Percentiles rank a stretch among this genome's conserved stretches.
These are phyloP conservation scores for Nomada fucata DNA, from an alignment of 2,888 invertebrate genomes.

Conservation along the genomic window DNA sequence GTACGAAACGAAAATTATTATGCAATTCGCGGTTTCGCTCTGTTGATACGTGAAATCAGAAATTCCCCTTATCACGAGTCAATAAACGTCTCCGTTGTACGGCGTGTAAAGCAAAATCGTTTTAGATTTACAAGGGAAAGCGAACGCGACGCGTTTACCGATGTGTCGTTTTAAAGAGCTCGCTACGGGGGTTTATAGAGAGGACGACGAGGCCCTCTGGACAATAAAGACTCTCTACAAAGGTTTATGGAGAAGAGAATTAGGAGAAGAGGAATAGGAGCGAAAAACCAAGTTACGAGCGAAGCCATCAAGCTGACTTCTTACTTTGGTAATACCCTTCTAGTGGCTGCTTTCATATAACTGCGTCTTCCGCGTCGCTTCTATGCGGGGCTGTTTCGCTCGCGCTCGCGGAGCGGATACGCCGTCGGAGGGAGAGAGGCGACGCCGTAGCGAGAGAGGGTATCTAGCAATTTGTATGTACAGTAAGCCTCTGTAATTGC, in stretches of 20 bases:
- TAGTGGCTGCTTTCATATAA: conserved; percentile 67
- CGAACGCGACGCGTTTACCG: conserved; percentile 25
- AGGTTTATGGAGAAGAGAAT: conserved; percentile 56
- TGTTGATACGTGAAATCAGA: background rate
- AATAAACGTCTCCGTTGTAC: too few relatives aligned
- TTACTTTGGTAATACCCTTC: conserved; percentile 71
- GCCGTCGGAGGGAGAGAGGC: conserved; percentile 50
- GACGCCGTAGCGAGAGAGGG: background rate
- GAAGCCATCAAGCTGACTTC: conserved; percentile 68
- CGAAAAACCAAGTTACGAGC: conserved; percentile 65
- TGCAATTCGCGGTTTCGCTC: too few relatives aligned
- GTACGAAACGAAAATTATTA: too few relatives aligned
- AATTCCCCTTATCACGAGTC: background rate
- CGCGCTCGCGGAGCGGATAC: conserved; percentile 57
- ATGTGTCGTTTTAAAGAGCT: conserved; percentile 39
- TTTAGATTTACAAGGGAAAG: conserved; percentile 1
- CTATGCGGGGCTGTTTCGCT: conserved; percentile 32
- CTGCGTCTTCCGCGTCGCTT: conserved; percentile 59
- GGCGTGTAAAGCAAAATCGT: background rate
- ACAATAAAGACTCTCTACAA: conserved; percentile 33
- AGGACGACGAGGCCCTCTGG: conserved; percentile 12
- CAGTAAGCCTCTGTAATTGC: conserved; percentile 79
- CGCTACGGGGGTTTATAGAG: conserved; percentile 40
- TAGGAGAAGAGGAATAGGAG: conserved; percentile 42
- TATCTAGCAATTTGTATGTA: conserved; percentile 76